Percentiles rank a stretch among this genome's conserved stretches.
Evolutionary conservation across 1,140 invertebrate genomes (phyloP).

Genomic region (Dreissena rostriformis): DNA sequence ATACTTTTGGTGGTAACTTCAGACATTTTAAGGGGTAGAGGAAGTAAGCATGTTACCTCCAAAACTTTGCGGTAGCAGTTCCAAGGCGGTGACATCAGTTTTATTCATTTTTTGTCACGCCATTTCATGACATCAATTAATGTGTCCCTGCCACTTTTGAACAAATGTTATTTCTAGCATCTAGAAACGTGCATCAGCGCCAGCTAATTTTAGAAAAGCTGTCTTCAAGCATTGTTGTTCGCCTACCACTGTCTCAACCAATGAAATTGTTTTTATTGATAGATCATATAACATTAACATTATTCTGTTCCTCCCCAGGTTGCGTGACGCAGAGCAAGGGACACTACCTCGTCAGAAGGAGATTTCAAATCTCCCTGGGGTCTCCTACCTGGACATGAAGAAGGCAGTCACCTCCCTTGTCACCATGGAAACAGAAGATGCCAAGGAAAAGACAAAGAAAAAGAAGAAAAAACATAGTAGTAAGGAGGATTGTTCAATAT

Average conservation of each 20-base stretch:
- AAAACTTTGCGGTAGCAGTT: neutral
- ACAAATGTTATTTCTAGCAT: too few species aligned
- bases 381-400: slow-evolving; percentile 18
- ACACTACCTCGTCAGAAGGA: slow-evolving; percentile 26
- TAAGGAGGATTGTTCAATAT: too few species aligned
- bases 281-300: too few species aligned
- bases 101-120: neutral
- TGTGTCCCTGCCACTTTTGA: too few species aligned
- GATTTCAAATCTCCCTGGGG: neutral
- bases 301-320: slow-evolving; percentile 10
- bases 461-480: slow-evolving; percentile 6
- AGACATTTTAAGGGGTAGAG: neutral
- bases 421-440: slow-evolving; percentile 2
- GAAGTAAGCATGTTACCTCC: neutral
- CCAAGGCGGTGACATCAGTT: neutral
- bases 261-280: too few species aligned
- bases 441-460: slow-evolving; percentile 32
- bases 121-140: too few species aligned
- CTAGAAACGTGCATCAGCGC: too few species aligned
- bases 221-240: too few species aligned
- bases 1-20: neutral
- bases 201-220: too few species aligned
- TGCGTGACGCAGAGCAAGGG: slow-evolving; percentile 34
- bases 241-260: too few species aligned
- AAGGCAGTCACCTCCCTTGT: slow-evolving; percentile 31